These are phyloP conservation scores for Acronicta aceris DNA, from an alignment of 2,888 invertebrate species.

Conservation along the genomic window DNA sequence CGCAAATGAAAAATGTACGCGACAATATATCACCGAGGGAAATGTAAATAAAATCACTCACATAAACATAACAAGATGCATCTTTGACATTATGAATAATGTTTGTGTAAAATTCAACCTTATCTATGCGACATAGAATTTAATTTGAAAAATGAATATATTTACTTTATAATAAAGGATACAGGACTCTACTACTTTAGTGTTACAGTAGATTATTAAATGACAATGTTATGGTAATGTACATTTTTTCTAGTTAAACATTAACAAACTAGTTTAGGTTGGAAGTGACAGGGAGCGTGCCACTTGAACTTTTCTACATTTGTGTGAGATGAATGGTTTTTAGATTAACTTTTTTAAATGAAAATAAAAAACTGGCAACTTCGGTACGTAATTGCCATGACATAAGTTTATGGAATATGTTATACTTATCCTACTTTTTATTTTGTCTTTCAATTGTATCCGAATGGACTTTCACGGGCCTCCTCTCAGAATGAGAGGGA, in stretches of 20 bases:
- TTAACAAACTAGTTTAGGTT: conserved; percentile 55
- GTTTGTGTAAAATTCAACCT: conserved; percentile 36
- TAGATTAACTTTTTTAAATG: conserved; percentile 27
- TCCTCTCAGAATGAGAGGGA: no score
- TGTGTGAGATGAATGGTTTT: conserved; percentile 37
- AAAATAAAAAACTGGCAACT: not conserved
- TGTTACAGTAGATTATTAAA: conserved; percentile 16
- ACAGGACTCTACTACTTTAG: not conserved
- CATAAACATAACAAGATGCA: conserved; percentile 55
- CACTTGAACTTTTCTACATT: conserved; percentile 47
- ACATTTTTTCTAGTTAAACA: conserved; percentile 45
- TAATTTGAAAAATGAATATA: conserved; percentile 34
- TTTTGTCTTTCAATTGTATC: not conserved
- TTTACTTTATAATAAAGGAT: conserved; percentile 5
- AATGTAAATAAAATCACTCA: conserved; percentile 62
- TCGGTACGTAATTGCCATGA: not conserved
- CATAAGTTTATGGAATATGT: not conserved
- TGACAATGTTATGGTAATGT: conserved; percentile 1
- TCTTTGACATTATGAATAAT: conserved; percentile 39
- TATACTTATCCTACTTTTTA: not conserved
- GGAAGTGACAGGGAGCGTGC: conserved; percentile 50
- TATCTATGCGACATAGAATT: conserved; percentile 30
- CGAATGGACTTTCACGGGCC: no score
- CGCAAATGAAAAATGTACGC: conserved; percentile 59
- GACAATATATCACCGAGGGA: conserved; percentile 58